Evolutionary conservation across 2,888 invertebrate genomes (phyloP).

Genomic region (Anarsia innoxiella): DNA sequence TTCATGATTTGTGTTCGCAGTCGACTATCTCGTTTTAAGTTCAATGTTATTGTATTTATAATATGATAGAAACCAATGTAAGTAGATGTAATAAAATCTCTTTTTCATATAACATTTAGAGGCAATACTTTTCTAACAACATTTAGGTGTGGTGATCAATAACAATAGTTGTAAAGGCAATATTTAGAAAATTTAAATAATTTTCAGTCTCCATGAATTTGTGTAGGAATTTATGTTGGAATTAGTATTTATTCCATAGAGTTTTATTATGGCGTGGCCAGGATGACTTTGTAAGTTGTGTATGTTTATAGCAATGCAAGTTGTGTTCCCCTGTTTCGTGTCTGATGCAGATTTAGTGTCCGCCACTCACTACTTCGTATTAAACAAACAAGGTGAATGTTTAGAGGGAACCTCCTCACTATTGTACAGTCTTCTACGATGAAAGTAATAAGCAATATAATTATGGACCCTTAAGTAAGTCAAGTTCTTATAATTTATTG

Average conservation of each 20-base stretch:
- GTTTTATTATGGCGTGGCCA: slow-evolving; percentile 46
- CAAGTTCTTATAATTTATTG: slow-evolving; percentile 3
- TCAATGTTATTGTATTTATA: slow-evolving; percentile 35
- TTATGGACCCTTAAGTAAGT: slow-evolving; percentile 8
- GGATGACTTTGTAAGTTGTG: slow-evolving; percentile 53
- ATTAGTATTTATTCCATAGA: slow-evolving; percentile 47
- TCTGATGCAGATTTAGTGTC: slow-evolving; percentile 68
- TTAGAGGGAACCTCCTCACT: not conserved
- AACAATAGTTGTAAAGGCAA: slow-evolving; percentile 66
- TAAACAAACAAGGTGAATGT: not conserved
- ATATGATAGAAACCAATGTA: slow-evolving; percentile 40
- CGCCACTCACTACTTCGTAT: slow-evolving; percentile 6
- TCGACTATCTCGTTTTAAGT: slow-evolving; percentile 44
- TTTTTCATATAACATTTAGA: slow-evolving; percentile 65
- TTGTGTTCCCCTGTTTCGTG: slow-evolving; percentile 42
- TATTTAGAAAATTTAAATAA: slow-evolving; percentile 55
- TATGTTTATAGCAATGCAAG: slow-evolving; percentile 60
- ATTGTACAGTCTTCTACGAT: slow-evolving; percentile 5
- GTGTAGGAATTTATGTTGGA: slow-evolving; percentile 37
- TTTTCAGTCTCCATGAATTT: slow-evolving; percentile 43
- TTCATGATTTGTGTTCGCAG: slow-evolving; percentile 38
- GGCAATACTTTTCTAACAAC: slow-evolving; percentile 71
- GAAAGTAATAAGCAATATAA: slow-evolving; percentile 9
- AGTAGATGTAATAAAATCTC: slow-evolving; percentile 62
- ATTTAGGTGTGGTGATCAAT: slow-evolving; percentile 65